phyloP scores from a whole-genome alignment of 2,888 invertebrate genomes.

The Elgonia sp. region DNA sequence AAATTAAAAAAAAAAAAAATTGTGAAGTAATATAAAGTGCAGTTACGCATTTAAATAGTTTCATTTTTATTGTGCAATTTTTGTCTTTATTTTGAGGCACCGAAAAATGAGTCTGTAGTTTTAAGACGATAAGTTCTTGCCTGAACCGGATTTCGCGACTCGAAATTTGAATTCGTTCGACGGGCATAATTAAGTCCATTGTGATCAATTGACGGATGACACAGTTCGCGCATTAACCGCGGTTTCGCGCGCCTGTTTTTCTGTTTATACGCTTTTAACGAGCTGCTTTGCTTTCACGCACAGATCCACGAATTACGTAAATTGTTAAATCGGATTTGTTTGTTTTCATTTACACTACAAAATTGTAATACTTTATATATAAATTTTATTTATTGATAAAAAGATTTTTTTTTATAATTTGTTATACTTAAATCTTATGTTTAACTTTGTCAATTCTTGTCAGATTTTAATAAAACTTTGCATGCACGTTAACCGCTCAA shows the following conservation, averaged over 20 bases:
- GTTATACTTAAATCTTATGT: too few relatives aligned
- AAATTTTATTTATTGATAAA: background rate
- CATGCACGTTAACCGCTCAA: too few relatives aligned
- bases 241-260: conserved; percentile 25
- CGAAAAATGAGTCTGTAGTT: background rate
- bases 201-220: conserved; percentile 66
- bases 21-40: too few relatives aligned
- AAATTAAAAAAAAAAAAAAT: too few relatives aligned
- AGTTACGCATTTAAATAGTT: too few relatives aligned
- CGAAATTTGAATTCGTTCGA: conserved; percentile 40
- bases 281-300: conserved; percentile 1
- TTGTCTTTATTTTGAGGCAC: background rate
- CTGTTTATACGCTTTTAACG: conserved; percentile 9
- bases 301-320: conserved; percentile 10
- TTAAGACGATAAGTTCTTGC: background rate
- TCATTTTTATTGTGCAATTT: background rate
- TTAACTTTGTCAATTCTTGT: too few relatives aligned
- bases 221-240: conserved; percentile 42
- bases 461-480: too few relatives aligned
- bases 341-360: background rate
- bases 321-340: conserved; percentile 22
- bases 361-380: background rate
- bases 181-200: conserved; percentile 50
- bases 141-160: background rate
- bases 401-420: background rate